These are phyloP conservation scores for Esox lucius DNA, from an alignment of 2,797 vertebrate species.

Conservation along the genomic window DNA sequence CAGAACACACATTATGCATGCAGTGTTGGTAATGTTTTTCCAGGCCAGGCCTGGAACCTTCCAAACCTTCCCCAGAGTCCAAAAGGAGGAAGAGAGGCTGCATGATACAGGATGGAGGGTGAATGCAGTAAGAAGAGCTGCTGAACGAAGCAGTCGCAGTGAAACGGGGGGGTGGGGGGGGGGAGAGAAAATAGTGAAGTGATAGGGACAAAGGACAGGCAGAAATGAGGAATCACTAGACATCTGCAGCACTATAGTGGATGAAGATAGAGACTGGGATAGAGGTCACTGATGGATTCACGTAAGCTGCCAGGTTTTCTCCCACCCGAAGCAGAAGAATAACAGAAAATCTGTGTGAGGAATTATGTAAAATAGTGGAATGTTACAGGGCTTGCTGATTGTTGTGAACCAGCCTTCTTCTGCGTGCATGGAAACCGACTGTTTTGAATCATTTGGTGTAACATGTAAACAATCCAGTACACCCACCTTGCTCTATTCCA, in stretches of 20 bases:
- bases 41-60: conserved; percentile 35
- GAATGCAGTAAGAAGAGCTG: conserved; percentile 73
- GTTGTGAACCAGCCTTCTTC: background rate
- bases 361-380: background rate
- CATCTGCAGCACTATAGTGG: background rate
- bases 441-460: background rate
- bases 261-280: background rate
- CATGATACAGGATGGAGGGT: conserved; percentile 24
- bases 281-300: conserved; percentile 36
- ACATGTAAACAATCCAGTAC: background rate
- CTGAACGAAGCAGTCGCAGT: conserved; percentile 70
- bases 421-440: background rate
- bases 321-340: background rate
- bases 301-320: conserved; percentile 9
- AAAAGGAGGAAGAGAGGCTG: conserved; percentile 45
- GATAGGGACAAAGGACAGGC: background rate
- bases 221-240: background rate
- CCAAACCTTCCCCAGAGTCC: conserved; percentile 48
- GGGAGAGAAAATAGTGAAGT: conserved; percentile 44
- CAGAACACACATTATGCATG: background rate
- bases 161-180: conserved; percentile 58
- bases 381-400: background rate
- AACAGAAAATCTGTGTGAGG: background rate
- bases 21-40: background rate
- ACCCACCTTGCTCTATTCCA: background rate